A percentile compares a stretch with the other conserved stretches of the same genome.
Evolutionary conservation across 2,797 vertebrate genomes (phyloP).

Genomic region (Psittacula echo): DNA sequence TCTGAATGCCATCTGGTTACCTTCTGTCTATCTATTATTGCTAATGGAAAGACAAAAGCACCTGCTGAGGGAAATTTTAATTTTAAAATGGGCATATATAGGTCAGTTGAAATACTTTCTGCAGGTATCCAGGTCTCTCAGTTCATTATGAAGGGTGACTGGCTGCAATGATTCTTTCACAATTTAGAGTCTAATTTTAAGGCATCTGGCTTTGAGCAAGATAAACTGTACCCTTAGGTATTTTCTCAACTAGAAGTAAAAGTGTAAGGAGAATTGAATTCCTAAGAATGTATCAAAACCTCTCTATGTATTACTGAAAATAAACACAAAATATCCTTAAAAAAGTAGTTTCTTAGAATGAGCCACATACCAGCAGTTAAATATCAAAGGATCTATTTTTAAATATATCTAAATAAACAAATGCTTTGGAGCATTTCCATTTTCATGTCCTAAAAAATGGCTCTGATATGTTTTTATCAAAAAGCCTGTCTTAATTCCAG

Average conservation of each 20-base stretch:
- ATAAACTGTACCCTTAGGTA: background rate
- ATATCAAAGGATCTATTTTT: conserved; percentile 58
- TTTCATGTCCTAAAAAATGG: background rate
- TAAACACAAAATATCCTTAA: background rate
- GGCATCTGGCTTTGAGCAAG: background rate
- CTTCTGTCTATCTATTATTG: conserved; percentile 11
- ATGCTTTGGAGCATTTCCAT: background rate
- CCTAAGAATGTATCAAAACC: background rate
- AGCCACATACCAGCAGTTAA: background rate
- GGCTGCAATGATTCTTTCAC: background rate
- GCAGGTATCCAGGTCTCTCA: background rate
- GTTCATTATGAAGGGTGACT: background rate
- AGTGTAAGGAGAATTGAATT: background rate
- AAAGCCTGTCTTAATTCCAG: background rate
- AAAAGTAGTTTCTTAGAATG: background rate
- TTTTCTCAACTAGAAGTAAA: background rate
- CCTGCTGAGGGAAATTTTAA: conserved; percentile 43
- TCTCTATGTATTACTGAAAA: background rate
- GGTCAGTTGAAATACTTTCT: conserved; percentile 26
- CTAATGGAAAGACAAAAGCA: conserved; percentile 36
- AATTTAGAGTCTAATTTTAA: conserved; percentile 41
- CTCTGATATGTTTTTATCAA: background rate
- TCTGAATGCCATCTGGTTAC: conserved; percentile 43
- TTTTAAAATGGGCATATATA: conserved; percentile 44
- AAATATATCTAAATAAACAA: conserved; percentile 40